Conservation (phyloP, 64 coral and sea anemone genomes). For the Platygyra sinensis region DNA sequence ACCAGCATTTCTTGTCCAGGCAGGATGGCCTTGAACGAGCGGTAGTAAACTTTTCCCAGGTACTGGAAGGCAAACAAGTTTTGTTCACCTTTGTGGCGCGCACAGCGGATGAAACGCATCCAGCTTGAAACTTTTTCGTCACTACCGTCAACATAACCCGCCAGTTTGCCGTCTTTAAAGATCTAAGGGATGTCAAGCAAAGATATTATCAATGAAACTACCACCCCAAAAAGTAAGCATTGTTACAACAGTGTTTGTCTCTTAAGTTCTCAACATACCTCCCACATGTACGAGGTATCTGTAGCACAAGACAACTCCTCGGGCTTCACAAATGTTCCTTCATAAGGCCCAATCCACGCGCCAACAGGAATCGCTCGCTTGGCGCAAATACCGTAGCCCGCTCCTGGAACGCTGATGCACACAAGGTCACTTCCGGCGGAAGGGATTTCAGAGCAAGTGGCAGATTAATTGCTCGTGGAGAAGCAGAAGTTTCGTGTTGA, state of each 20-base stretch:
- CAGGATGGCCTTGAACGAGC: conserved; percentile 58
- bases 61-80: conserved; percentile 77
- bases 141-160: conserved; percentile 69
- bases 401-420: conserved; percentile 52
- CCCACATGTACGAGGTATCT: conserved; percentile 57
- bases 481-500: background rate
- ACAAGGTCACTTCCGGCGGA: conserved; percentile 56
- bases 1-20: conserved; percentile 77
- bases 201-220: background rate
- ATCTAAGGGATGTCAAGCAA: conserved; percentile 20
- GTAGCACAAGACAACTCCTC: conserved; percentile 27
- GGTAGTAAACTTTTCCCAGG: conserved; percentile 70
- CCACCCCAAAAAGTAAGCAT: background rate
- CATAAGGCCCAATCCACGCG: conserved; percentile 70
- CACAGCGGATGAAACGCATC: conserved; percentile 86
- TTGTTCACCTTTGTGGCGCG: conserved; percentile 62
- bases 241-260: background rate
- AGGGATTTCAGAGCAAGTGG: conserved; percentile 48
- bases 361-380: conserved; percentile 60
- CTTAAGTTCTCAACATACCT: conserved; percentile 12
- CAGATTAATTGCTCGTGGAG: background rate
- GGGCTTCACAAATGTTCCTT: conserved; percentile 48
- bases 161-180: conserved; percentile 45
- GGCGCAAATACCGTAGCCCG: conserved; percentile 42
- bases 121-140: conserved; percentile 78